Conservation (phyloP, 2,888 invertebrate species). For the Calameuta pallipes region DNA sequence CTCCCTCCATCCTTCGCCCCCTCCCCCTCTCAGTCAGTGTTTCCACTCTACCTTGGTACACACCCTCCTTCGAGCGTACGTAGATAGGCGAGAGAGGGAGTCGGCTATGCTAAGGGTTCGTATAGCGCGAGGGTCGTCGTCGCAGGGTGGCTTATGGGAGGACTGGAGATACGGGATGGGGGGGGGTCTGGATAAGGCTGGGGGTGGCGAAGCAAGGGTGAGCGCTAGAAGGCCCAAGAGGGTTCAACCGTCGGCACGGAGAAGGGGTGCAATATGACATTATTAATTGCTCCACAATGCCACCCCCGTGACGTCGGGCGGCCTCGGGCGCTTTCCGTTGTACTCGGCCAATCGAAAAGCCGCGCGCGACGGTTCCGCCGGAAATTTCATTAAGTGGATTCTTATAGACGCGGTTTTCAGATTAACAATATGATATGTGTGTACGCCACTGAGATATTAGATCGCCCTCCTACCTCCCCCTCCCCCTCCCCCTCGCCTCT, state of each 20-base stretch:
- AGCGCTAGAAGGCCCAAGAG: slow-evolving; percentile 6
- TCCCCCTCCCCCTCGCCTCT: background rate
- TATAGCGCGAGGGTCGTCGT: slow-evolving; percentile 30
- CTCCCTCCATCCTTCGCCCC: background rate
- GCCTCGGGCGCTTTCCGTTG: slow-evolving; percentile 39
- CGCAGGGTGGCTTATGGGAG: slow-evolving; percentile 24
- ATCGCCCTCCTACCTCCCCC: slow-evolving; percentile 23
- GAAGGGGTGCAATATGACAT: slow-evolving; percentile 56
- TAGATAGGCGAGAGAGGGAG: background rate
- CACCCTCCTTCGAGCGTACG: background rate
- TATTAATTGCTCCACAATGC: slow-evolving; percentile 61
- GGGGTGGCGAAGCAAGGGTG: slow-evolving; percentile 19
- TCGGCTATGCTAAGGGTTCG: slow-evolving; percentile 30
- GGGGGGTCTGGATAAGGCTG: slow-evolving; percentile 14
- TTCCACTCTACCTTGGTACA: slow-evolving; percentile 13
- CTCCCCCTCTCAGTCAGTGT: slow-evolving; percentile 12
- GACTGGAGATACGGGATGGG: slow-evolving; percentile 22
- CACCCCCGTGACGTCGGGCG: slow-evolving; percentile 32
- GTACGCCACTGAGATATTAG: slow-evolving; percentile 33
- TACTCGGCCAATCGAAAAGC: slow-evolving; percentile 47
- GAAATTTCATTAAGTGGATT: slow-evolving; percentile 64
- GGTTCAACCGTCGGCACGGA: slow-evolving; percentile 19
- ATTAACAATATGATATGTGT: slow-evolving; percentile 60
- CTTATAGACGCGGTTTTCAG: slow-evolving; percentile 60
- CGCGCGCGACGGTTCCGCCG: slow-evolving; percentile 41